phyloP scores from a whole-genome alignment of 2,797 vertebrate genomes.

The Arctocebus calabarensis region DNA sequence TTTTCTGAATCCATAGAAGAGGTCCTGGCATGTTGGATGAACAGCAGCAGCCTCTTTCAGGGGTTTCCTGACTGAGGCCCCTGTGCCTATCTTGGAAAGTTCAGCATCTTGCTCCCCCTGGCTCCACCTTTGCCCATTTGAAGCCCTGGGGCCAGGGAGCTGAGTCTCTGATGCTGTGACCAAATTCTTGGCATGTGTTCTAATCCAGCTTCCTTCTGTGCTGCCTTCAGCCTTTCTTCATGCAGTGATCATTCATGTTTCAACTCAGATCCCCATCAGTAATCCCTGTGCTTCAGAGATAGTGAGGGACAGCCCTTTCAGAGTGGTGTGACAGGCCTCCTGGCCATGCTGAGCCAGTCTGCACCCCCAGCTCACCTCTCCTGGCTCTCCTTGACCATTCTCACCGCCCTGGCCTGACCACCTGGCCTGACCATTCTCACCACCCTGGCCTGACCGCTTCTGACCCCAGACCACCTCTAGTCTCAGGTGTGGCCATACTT shows the following conservation, averaged over 20 bases:
- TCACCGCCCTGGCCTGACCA: not conserved
- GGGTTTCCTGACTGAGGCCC: not conserved
- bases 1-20: not conserved
- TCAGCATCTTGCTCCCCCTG: not conserved
- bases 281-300: not conserved
- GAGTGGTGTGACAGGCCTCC: not conserved
- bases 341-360: not conserved
- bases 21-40: not conserved
- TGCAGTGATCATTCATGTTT: not conserved
- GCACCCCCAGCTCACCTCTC: not conserved
- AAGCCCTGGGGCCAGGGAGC: not conserved
- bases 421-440: not conserved
- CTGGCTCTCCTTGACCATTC: not conserved
- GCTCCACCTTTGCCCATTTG: not conserved
- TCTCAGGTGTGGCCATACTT: not conserved
- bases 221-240: not conserved
- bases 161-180: not conserved
- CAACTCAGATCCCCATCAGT: fast-evolving
- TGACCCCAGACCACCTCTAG: not conserved
- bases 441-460: not conserved
- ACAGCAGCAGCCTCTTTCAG: not conserved
- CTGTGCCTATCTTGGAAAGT: not conserved
- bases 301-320: not conserved
- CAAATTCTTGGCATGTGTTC: too few relatives aligned
- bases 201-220: not conserved